Conservation (phyloP, 2,113 vertebrate genomes). For the Menura novaehollandiae region DNA sequence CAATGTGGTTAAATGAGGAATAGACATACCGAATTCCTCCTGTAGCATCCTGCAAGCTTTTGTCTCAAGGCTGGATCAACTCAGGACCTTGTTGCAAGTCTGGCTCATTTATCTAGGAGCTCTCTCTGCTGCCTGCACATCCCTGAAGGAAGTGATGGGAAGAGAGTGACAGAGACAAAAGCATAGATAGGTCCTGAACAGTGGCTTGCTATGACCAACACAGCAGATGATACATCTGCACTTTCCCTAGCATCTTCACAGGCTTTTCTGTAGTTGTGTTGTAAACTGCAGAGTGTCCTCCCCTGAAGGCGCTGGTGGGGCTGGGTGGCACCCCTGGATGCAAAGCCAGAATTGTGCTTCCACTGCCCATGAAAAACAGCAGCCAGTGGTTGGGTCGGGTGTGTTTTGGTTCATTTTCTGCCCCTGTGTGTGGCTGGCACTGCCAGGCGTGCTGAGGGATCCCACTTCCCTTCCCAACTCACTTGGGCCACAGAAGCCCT, state of each 20-base stretch:
- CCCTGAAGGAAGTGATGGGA: not conserved
- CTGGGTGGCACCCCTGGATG: not conserved
- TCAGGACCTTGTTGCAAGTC: accelerated
- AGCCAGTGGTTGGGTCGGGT: accelerated
- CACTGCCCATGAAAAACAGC: not conserved
- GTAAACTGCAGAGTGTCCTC: not conserved
- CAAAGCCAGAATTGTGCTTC: not conserved
- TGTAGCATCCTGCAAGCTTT: not conserved
- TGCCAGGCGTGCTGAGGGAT: accelerated
- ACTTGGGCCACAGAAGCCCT: accelerated
- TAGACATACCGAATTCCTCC: not conserved
- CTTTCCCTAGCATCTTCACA: not conserved
- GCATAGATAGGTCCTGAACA: not conserved
- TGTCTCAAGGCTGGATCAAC: not conserved
- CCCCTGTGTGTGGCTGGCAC: accelerated
- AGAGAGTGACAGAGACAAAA: not conserved
- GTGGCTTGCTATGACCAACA: not conserved
- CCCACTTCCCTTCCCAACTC: accelerated
- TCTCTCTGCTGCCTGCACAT: no score
- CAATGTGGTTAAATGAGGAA: not conserved
- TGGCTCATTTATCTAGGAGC: not conserved
- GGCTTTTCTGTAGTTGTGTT: not conserved
- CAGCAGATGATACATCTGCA: not conserved
- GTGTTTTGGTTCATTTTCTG: not conserved
- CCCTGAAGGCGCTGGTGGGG: accelerated